Conservation (phyloP, 2,888 invertebrate genomes). For the Uropetala carovei region DNA sequence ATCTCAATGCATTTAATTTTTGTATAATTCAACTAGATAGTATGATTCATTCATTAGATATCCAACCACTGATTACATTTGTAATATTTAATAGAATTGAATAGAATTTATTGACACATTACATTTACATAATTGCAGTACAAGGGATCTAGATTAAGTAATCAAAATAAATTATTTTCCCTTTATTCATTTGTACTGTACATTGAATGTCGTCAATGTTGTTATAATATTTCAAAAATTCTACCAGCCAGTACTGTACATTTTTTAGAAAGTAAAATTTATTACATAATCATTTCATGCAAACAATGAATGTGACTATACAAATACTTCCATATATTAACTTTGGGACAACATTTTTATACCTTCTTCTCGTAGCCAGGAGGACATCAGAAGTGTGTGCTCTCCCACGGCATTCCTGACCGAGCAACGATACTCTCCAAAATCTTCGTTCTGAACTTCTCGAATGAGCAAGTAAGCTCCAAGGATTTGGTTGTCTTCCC, state of each 20-base stretch:
- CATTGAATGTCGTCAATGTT: neutral
- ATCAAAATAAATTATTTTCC: neutral
- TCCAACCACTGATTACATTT: neutral
- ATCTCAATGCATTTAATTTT: neutral
- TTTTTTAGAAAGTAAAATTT: neutral
- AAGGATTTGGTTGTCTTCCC: constrained; percentile 83
- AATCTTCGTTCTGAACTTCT: constrained; percentile 80
- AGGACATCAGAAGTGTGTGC: constrained; percentile 34
- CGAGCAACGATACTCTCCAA: constrained; percentile 83
- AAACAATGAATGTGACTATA: neutral
- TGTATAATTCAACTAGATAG: neutral
- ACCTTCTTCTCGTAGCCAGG: constrained; percentile 48
- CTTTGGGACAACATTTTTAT: no score
- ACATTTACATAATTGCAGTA: no score
- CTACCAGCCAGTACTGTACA: neutral
- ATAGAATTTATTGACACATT: no score
- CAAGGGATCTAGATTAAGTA: neutral
- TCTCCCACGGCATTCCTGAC: constrained; percentile 30
- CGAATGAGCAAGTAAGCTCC: constrained; percentile 83
- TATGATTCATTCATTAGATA: neutral
- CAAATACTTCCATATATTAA: neutral
- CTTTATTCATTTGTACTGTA: neutral
- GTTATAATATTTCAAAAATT: neutral
- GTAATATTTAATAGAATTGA: neutral
- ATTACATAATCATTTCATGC: neutral